Evolutionary conservation across 2,888 invertebrate species (phyloP).

Genomic region (Tiliacea aurago): DNA sequence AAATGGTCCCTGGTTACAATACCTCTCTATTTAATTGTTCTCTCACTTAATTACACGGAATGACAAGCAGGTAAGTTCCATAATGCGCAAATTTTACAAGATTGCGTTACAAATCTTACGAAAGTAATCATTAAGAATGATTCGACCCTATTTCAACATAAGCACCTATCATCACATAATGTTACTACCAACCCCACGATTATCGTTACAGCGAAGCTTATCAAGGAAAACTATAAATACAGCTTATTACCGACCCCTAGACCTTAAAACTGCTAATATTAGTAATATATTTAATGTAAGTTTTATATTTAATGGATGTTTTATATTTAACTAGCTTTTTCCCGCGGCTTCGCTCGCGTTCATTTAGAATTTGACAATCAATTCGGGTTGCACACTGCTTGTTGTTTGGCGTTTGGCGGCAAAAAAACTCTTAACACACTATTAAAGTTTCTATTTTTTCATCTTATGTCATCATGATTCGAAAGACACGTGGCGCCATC

Average conservation of each 20-base stretch:
- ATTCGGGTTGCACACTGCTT: too few species aligned
- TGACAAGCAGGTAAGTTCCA: neutral
- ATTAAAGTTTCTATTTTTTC: too few species aligned
- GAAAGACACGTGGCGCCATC: too few species aligned
- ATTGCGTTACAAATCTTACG: neutral
- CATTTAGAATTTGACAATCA: too few species aligned
- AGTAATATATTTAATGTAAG: neutral
- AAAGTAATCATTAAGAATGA: constrained; percentile 13
- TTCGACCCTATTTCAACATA: constrained; percentile 17
- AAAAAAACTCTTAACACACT: too few species aligned
- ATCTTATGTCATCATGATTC: too few species aligned
- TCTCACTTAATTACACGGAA: neutral
- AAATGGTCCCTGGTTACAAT: too few species aligned
- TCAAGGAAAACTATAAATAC: constrained; percentile 10
- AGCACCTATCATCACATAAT: constrained; percentile 29
- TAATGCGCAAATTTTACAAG: constrained; percentile 3
- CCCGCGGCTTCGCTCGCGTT: too few species aligned
- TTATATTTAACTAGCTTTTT: too few species aligned
- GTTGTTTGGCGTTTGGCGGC: too few species aligned
- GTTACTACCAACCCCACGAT: constrained; percentile 13
- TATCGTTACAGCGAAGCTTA: constrained; percentile 30
- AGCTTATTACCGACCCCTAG: constrained; percentile 30
- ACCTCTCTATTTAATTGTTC: neutral
- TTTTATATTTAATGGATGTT: too few species aligned
- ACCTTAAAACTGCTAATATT: neutral